phyloP scores from a whole-genome alignment of 2,888 invertebrate genomes.

The Chloromyia formosa region DNA sequence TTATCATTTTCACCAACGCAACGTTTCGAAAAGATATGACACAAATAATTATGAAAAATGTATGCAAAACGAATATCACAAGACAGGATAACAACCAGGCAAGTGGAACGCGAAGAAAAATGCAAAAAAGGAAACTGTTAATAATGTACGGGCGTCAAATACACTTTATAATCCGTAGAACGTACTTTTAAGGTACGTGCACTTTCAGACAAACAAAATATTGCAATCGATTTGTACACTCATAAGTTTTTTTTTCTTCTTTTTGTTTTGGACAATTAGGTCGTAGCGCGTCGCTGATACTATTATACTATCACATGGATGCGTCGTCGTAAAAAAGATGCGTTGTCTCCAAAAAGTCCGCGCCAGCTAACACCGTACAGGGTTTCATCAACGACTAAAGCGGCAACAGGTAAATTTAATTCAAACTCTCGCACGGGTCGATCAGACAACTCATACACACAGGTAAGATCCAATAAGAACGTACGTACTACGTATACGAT shows the following conservation, averaged over 20 bases:
- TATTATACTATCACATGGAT: neutral
- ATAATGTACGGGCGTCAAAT: neutral
- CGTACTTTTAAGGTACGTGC: neutral
- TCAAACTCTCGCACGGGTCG: neutral
- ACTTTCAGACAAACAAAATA: conserved; percentile 1
- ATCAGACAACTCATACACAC: conserved; percentile 25
- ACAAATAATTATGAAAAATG: neutral
- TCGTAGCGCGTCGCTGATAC: conserved; percentile 3
- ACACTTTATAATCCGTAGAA: neutral
- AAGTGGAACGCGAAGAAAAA: neutral
- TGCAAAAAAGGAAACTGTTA: neutral
- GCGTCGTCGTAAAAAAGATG: conserved; percentile 22
- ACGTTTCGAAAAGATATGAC: no score
- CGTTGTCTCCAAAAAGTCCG: conserved; percentile 30
- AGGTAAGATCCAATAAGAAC: conserved; percentile 37
- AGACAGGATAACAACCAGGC: neutral
- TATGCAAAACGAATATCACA: neutral
- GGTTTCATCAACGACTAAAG: conserved; percentile 47
- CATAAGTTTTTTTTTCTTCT: neutral
- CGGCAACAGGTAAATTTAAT: conserved; percentile 43
- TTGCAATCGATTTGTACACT: conserved; percentile 14
- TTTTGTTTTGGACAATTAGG: neutral
- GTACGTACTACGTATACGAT: neutral
- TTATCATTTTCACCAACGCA: neutral
- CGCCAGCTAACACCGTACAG: conserved; percentile 46